Conservation (phyloP, 1,140 invertebrate genomes). For the Heliconius himera region DNA sequence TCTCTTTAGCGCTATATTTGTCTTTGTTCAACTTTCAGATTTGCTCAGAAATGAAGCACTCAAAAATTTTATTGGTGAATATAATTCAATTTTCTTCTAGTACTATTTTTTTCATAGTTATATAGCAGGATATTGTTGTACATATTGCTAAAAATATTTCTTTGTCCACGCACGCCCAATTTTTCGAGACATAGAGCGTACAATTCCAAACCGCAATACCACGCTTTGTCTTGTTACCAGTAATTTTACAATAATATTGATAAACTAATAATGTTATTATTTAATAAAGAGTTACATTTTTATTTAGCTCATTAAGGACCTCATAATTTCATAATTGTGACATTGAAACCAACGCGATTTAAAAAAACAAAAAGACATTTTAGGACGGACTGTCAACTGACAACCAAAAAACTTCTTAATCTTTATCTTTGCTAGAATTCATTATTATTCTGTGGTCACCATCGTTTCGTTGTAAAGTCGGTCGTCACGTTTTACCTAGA, state of each 20-base stretch:
- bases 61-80: background rate
- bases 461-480: slow-evolving; percentile 22
- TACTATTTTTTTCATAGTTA: background rate
- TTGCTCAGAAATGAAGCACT: slow-evolving; percentile 31
- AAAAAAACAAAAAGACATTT: background rate
- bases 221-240: too few relatives aligned
- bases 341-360: background rate
- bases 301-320: too few relatives aligned
- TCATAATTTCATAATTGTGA: background rate
- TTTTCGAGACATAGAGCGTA: too few relatives aligned
- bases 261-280: too few relatives aligned
- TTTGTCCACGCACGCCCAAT: too few relatives aligned
- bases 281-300: too few relatives aligned
- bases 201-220: too few relatives aligned
- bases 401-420: background rate
- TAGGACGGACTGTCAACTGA: slow-evolving; percentile 23
- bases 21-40: slow-evolving; percentile 26
- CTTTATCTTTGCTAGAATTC: background rate
- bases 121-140: too few relatives aligned
- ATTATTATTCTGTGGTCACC: slow-evolving; percentile 12
- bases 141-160: too few relatives aligned
- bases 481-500: slow-evolving; percentile 24
- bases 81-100: background rate
- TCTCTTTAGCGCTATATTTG: slow-evolving; percentile 19
- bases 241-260: too few relatives aligned